Conservation (phyloP, 2,888 invertebrate species). For the Norana najaformis region DNA sequence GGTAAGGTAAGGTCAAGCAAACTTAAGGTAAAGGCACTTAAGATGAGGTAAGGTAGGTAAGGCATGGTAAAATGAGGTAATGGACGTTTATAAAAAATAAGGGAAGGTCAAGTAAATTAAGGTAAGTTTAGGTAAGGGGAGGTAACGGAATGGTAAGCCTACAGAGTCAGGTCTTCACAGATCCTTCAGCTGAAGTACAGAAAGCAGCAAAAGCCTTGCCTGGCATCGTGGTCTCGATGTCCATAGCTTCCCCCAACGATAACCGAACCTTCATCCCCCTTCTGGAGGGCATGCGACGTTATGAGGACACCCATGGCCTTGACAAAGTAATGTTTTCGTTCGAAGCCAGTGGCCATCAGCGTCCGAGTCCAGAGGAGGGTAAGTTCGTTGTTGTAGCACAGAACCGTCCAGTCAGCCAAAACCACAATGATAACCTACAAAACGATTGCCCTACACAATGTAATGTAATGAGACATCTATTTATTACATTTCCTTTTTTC, state of each 20-base stretch:
- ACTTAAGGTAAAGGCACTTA: not conserved
- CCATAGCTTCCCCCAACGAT: constrained; percentile 56
- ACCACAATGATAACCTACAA: constrained; percentile 56
- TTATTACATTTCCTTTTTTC: too few relatives aligned
- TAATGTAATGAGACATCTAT: too few relatives aligned
- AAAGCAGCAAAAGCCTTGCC: not conserved
- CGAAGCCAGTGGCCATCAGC: constrained; percentile 48
- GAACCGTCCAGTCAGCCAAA: constrained; percentile 56
- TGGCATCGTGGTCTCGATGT: constrained; percentile 47
- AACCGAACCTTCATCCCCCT: constrained; percentile 53
- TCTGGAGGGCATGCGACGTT: constrained; percentile 52
- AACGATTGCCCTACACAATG: too few relatives aligned
- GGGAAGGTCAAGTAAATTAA: too few relatives aligned
- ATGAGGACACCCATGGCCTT: constrained; percentile 55
- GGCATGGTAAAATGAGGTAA: too few relatives aligned
- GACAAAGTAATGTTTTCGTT: constrained; percentile 49
- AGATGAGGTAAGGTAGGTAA: too few relatives aligned
- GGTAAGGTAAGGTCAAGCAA: not conserved
- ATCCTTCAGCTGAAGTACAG: too few relatives aligned
- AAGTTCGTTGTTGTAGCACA: constrained; percentile 53
- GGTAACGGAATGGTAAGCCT: not conserved
- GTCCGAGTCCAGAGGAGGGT: constrained; percentile 53
- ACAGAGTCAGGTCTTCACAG: not conserved
- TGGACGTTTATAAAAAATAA: too few relatives aligned
- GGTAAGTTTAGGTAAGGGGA: not conserved